These are phyloP conservation scores for Drosophila nigromelanica DNA, from an alignment of 1,140 invertebrate species.

Conservation along the genomic window DNA sequence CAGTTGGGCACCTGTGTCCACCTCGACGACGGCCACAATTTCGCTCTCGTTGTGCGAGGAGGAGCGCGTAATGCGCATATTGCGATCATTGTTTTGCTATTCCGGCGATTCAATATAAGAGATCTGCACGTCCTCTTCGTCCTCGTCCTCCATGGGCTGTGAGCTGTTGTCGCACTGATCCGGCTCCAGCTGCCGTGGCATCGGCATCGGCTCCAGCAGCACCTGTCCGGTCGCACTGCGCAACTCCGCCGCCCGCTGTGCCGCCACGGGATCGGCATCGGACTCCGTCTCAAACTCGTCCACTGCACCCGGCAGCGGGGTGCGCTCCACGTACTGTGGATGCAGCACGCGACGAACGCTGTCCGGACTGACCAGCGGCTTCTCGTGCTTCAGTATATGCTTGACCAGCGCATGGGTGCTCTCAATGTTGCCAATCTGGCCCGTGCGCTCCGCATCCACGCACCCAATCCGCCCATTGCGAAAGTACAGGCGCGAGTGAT, in stretches of 20 bases:
- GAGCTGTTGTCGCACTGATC: conserved; percentile 41
- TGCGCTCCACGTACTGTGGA: conserved; percentile 49
- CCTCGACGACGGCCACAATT: conserved; percentile 59
- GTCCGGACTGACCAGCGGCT: conserved; percentile 75
- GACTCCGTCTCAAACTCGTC: conserved; percentile 29
- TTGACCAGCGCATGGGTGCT: conserved; percentile 81
- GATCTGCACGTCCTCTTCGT: conserved; percentile 81
- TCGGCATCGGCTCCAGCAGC: conserved; percentile 19
- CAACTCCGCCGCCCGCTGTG: conserved; percentile 51
- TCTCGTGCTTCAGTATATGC: conserved; percentile 79
- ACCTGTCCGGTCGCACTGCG: conserved; percentile 60
- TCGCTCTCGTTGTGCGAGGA: conserved; percentile 73
- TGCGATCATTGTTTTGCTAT: conserved; percentile 75
- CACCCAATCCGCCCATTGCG: conserved; percentile 82
- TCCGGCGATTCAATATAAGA: conserved; percentile 79
- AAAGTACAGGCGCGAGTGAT: conserved; percentile 78
- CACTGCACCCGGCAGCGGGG: conserved; percentile 60
- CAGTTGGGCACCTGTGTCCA: conserved; percentile 9
- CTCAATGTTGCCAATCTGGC: conserved; percentile 73
- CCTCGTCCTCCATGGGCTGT: conserved; percentile 64
- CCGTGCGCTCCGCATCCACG: conserved; percentile 66
- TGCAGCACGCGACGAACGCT: conserved; percentile 70
- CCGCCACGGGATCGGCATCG: conserved; percentile 54
- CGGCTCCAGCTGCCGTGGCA: conserved; percentile 6
- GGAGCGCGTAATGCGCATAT: conserved; percentile 53